phyloP scores from a whole-genome alignment of 2,113 vertebrate species.

The Scopus umbretta region DNA sequence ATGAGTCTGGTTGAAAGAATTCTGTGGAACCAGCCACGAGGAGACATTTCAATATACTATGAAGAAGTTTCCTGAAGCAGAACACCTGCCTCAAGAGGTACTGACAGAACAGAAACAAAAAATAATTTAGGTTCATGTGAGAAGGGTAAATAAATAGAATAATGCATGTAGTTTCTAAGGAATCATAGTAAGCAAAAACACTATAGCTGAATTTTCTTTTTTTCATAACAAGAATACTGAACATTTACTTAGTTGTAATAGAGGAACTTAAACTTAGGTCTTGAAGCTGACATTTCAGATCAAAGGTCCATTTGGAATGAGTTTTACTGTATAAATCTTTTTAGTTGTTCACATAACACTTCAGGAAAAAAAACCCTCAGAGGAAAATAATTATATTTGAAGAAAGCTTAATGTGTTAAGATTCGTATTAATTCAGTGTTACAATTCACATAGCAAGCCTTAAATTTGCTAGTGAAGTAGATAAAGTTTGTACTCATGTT shows the following conservation, averaged over 20 bases:
- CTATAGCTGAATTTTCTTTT: not conserved
- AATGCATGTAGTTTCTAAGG: not conserved
- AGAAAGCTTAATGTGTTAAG: not conserved
- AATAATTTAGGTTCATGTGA: not conserved
- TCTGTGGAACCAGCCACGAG: not conserved
- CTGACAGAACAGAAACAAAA: constrained; percentile 46
- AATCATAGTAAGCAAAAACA: not conserved
- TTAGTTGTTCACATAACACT: not conserved
- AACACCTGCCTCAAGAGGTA: not conserved
- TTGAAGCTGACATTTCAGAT: not conserved
- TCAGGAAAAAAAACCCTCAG: not conserved
- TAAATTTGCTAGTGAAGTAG: not conserved
- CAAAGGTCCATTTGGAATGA: not conserved
- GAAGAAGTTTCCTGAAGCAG: not conserved
- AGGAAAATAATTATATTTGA: not conserved
- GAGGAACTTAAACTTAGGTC: not conserved
- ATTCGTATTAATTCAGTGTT: not conserved
- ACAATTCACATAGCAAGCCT: not conserved
- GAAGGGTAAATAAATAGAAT: constrained; percentile 43
- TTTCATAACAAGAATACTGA: not conserved
- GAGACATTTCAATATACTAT: not conserved
- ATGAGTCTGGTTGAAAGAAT: not conserved
- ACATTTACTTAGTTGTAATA: not conserved
- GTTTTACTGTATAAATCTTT: not conserved
- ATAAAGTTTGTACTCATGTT: not conserved